Evolutionary conservation across 1,140 invertebrate species (phyloP).

Genomic region (Drosophila athabasca): DNA sequence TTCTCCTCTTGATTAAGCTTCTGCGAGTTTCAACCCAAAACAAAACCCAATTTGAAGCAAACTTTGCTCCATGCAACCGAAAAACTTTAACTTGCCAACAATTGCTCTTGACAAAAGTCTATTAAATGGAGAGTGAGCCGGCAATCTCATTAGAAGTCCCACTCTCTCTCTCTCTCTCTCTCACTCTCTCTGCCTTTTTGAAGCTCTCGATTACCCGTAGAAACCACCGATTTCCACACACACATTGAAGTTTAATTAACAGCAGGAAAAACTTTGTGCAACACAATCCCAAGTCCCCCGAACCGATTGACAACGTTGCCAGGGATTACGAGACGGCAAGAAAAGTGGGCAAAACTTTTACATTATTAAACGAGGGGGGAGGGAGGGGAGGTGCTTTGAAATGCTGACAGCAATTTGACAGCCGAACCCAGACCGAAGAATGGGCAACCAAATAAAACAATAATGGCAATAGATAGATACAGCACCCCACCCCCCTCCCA

Average conservation of each 20-base stretch:
- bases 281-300: conserved; percentile 44
- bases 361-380: conserved; percentile 61
- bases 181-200: conserved; percentile 33
- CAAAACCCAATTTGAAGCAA: not conserved
- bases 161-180: not conserved
- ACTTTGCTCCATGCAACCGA: not conserved
- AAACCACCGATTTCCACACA: conserved; percentile 25
- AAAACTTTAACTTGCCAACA: not conserved
- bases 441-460: conserved; percentile 50
- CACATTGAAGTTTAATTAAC: conserved; percentile 74
- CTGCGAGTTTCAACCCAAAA: too few relatives aligned
- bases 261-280: conserved; percentile 59
- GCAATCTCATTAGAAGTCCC: conserved; percentile 43
- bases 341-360: conserved; percentile 51
- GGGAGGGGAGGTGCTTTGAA: conserved; percentile 19
- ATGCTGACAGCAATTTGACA: conserved; percentile 79
- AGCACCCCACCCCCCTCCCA: too few relatives aligned
- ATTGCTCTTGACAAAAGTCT: conserved; percentile 13
- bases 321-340: conserved; percentile 1
- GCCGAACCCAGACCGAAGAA: conserved; percentile 8
- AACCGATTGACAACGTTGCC: conserved; percentile 44
- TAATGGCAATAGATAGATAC: conserved; percentile 51
- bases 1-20: too few relatives aligned
- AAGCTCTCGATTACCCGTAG: conserved; percentile 34
- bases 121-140: conserved; percentile 20